A percentile compares a stretch with the other conserved stretches of the same genome.
Evolutionary conservation across 2,888 invertebrate species (phyloP).

Genomic region (Helleia helle): DNA sequence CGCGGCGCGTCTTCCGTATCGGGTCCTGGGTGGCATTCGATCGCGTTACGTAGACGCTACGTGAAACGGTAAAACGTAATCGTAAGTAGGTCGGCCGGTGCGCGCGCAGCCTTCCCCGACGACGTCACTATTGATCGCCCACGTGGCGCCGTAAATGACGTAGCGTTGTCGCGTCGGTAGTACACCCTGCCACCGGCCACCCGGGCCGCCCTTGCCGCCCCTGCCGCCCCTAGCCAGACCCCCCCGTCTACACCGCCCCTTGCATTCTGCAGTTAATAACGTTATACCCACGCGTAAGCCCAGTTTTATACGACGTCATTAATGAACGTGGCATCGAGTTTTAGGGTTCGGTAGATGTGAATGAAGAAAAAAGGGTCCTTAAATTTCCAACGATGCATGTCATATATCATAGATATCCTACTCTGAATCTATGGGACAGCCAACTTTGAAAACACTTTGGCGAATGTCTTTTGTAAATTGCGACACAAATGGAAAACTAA

Average conservation of each 20-base stretch:
- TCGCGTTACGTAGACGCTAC: slow-evolving; percentile 63
- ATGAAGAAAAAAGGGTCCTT: too few relatives aligned
- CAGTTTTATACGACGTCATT: slow-evolving; percentile 25
- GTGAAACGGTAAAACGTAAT: slow-evolving; percentile 54
- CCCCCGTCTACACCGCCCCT: slow-evolving; percentile 28
- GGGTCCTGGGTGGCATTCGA: slow-evolving; percentile 39
- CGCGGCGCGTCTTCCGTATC: slow-evolving; percentile 28
- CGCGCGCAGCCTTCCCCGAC: slow-evolving; percentile 49
- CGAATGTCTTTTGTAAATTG: too few relatives aligned
- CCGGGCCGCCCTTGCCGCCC: slow-evolving; percentile 29
- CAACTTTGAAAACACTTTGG: too few relatives aligned
- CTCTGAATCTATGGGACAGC: too few relatives aligned
- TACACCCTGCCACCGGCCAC: slow-evolving; percentile 39
- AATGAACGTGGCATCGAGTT: too few relatives aligned
- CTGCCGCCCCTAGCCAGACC: too few relatives aligned
- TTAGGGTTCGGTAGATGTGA: too few relatives aligned
- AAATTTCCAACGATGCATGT: too few relatives aligned
- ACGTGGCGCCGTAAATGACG: slow-evolving; percentile 70
- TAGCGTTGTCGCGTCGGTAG: slow-evolving; percentile 49
- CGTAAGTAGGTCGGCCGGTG: slow-evolving; percentile 63
- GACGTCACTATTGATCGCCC: slow-evolving; percentile 71
- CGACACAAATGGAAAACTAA: too few relatives aligned
- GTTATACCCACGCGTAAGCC: slow-evolving; percentile 27
- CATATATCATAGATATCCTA: too few relatives aligned
- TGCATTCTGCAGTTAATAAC: slow-evolving; percentile 38